These are phyloP conservation scores for Donacobius atricapilla DNA, from an alignment of 2,113 vertebrate genomes.

Conservation along the genomic window DNA sequence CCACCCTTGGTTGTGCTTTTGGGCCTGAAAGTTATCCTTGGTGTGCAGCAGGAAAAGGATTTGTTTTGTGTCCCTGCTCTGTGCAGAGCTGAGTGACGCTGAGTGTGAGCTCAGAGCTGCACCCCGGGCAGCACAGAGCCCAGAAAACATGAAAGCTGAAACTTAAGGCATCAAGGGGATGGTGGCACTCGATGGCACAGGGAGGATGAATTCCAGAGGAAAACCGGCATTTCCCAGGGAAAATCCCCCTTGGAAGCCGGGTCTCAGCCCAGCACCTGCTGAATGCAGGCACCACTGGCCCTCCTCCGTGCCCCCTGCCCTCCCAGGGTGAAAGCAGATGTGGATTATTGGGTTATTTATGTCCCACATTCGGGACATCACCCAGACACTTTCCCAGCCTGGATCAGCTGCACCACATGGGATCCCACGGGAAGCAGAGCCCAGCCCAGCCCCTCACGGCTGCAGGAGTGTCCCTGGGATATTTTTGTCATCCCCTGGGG, in stretches of 20 bases:
- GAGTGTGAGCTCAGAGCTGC: too few species aligned
- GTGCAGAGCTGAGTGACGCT: too few species aligned
- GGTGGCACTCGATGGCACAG: not conserved
- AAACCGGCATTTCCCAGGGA: rapidly evolving
- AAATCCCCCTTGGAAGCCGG: rapidly evolving
- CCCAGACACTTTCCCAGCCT: not conserved
- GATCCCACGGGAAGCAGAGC: constrained; percentile 43
- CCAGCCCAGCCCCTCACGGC: not conserved
- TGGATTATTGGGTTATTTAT: not conserved
- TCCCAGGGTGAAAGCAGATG: not conserved
- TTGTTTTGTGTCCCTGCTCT: too few species aligned
- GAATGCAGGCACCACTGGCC: rapidly evolving
- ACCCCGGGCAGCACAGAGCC: too few species aligned
- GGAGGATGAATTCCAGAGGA: not conserved
- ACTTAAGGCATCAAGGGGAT: too few species aligned
- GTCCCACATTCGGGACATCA: not conserved
- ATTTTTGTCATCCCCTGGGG: not conserved
- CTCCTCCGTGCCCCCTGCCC: not conserved
- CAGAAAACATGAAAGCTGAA: too few species aligned
- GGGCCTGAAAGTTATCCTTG: too few species aligned
- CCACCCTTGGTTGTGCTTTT: too few species aligned
- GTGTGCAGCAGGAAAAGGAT: too few species aligned
- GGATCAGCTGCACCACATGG: not conserved
- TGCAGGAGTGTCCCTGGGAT: not conserved
- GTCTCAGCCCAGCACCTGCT: not conserved